phyloP scores from a whole-genome alignment of 1,140 invertebrate species.

The Lanistes nyassanus region DNA sequence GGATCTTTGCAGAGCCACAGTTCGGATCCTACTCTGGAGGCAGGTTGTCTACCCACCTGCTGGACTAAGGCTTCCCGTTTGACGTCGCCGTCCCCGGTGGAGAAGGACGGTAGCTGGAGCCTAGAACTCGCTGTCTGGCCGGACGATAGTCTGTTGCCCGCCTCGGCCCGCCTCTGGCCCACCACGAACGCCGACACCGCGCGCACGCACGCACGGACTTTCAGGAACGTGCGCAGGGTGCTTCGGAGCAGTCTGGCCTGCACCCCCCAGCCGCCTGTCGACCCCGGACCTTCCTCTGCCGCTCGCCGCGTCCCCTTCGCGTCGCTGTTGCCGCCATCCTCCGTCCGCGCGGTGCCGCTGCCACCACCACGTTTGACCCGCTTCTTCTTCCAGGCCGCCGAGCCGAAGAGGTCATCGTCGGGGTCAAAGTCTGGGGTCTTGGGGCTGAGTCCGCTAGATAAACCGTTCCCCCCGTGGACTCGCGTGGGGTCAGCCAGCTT shows the following conservation, averaged over 20 bases:
- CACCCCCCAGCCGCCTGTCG: neutral
- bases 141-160: neutral
- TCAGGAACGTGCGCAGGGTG: neutral
- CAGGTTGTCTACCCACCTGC: neutral
- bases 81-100: neutral
- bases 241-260: neutral
- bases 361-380: neutral
- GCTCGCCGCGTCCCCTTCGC: neutral
- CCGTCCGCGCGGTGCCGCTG: neutral
- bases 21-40: neutral
- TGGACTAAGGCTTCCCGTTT: slow-evolving; percentile 10
- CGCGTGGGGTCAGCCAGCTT: neutral
- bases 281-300: neutral
- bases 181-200: neutral
- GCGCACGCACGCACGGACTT: neutral
- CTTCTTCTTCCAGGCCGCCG: slow-evolving; percentile 17
- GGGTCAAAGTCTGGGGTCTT: neutral
- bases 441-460: neutral
- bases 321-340: neutral
- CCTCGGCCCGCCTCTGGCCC: neutral
- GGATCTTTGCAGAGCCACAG: neutral
- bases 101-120: neutral
- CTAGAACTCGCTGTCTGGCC: neutral
- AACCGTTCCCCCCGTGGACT: neutral
- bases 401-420: slow-evolving; percentile 22